Evolutionary conservation across 2,797 vertebrate genomes (phyloP).

Genomic region (Triplophysa bombifrons): DNA sequence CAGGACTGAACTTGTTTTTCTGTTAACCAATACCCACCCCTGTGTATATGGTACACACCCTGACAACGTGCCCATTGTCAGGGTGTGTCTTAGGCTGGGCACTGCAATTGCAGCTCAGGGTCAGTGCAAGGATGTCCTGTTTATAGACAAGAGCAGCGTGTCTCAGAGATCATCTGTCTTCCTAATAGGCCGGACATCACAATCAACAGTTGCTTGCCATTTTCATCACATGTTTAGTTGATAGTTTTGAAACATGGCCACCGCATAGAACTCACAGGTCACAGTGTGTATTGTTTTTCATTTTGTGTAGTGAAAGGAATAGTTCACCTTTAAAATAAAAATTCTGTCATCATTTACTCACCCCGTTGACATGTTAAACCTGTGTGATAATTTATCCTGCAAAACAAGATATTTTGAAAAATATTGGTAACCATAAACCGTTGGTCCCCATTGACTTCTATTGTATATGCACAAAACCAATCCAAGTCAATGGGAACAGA

Average conservation of each 20-base stretch:
- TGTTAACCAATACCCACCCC: neutral
- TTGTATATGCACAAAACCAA: too few relatives aligned
- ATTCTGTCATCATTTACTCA: too few relatives aligned
- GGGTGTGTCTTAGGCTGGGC: constrained; percentile 24
- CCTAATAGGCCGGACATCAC: neutral
- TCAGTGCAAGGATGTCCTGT: constrained; percentile 51
- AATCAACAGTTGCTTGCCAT: neutral
- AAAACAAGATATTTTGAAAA: too few relatives aligned
- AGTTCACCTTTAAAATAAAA: too few relatives aligned
- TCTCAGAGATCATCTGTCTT: neutral
- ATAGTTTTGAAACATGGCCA: neutral
- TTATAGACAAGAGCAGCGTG: constrained; percentile 13
- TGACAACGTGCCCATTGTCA: neutral
- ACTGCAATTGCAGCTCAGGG: constrained; percentile 11
- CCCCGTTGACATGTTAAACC: too few relatives aligned
- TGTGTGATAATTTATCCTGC: too few relatives aligned
- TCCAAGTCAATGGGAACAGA: too few relatives aligned
- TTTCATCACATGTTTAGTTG: neutral
- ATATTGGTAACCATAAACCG: too few relatives aligned
- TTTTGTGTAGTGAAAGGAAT: neutral
- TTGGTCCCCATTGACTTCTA: too few relatives aligned
- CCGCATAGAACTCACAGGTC: neutral
- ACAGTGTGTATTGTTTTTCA: neutral
- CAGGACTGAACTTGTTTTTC: too few relatives aligned
- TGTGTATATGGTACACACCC: constrained; percentile 6